Percentiles rank a stretch among this genome's conserved stretches.
Conservation (phyloP, 2,113 vertebrate species). For the Taurulus bubalis region DNA sequence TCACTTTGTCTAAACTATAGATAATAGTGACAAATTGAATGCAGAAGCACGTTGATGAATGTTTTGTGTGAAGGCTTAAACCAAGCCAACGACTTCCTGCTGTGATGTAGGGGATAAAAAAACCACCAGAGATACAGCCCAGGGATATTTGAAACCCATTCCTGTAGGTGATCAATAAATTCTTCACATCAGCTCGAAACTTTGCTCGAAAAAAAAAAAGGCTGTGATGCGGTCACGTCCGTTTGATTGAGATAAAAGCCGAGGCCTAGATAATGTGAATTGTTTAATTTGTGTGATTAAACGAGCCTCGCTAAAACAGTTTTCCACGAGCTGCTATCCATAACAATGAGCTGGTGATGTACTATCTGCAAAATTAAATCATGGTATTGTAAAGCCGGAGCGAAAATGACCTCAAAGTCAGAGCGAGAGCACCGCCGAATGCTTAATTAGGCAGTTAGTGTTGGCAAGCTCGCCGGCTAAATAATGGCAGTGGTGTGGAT, state of each 20-base stretch:
- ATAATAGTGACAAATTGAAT: neutral
- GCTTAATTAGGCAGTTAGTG: conserved; percentile 73
- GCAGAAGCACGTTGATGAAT: neutral
- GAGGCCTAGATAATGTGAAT: conserved; percentile 39
- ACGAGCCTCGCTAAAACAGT: conserved; percentile 39
- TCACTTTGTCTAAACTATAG: neutral
- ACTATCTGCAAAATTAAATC: conserved; percentile 69
- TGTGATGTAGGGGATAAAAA: conserved; percentile 23
- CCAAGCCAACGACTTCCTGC: conserved; percentile 19
- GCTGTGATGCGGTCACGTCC: conserved; percentile 22
- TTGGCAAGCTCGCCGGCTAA: conserved; percentile 69
- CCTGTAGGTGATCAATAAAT: conserved; percentile 31
- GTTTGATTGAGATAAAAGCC: conserved; percentile 50
- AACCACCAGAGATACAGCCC: conserved; percentile 16
- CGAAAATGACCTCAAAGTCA: conserved; percentile 77
- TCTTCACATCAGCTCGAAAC: conserved; percentile 23
- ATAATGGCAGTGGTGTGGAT: conserved; percentile 72
- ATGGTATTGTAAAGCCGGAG: conserved; percentile 62
- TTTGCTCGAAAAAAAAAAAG: conserved; percentile 7
- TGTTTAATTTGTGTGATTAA: conserved; percentile 60
- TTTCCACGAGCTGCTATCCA: conserved; percentile 53
- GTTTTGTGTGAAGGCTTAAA: neutral
- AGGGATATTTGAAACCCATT: conserved; percentile 4
- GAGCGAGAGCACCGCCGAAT: conserved; percentile 65
- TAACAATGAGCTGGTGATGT: conserved; percentile 63